Percentiles rank a stretch among this genome's conserved stretches.
Evolutionary conservation across 1,140 invertebrate species (phyloP).

Genomic region (Gonioctena quinquepunctata): DNA sequence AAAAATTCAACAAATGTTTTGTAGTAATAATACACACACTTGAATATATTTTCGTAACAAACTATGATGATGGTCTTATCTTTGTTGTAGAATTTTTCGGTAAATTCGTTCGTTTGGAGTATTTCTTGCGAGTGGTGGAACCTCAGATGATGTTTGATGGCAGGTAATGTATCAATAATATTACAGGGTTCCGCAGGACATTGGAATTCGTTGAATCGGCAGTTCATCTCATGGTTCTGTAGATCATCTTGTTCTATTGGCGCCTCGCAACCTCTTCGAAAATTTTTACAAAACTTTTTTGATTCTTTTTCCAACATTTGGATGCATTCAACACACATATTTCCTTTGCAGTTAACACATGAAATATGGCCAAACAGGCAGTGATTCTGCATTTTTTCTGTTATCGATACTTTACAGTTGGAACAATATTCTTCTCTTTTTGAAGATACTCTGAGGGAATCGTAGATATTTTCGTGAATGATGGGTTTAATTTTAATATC

Average conservation of each 20-base stretch:
- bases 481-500: neutral
- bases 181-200: conserved; percentile 12
- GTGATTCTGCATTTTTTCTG: neutral
- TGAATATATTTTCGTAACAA: conserved; percentile 18
- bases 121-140: neutral
- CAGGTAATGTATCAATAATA: neutral
- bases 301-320: conserved; percentile 2
- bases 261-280: conserved; percentile 24
- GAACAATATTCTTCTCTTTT: neutral
- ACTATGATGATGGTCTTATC: conserved; percentile 12
- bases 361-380: conserved; percentile 19
- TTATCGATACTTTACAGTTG: neutral
- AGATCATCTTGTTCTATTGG: neutral
- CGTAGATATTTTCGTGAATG: conserved; percentile 9
- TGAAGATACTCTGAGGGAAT: neutral
- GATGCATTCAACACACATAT: conserved; percentile 17
- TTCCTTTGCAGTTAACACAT: conserved; percentile 24
- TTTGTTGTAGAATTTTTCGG: neutral
- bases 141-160: conserved; percentile 10
- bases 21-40: conserved; percentile 23
- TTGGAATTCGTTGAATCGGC: conserved; percentile 5
- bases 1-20: conserved; percentile 19
- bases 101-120: neutral
- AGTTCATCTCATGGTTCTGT: conserved; percentile 16
- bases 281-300: conserved; percentile 24